Base-by-base conservation (phyloP, 2,113 vertebrate species). In the Holacanthus passer region DNA sequence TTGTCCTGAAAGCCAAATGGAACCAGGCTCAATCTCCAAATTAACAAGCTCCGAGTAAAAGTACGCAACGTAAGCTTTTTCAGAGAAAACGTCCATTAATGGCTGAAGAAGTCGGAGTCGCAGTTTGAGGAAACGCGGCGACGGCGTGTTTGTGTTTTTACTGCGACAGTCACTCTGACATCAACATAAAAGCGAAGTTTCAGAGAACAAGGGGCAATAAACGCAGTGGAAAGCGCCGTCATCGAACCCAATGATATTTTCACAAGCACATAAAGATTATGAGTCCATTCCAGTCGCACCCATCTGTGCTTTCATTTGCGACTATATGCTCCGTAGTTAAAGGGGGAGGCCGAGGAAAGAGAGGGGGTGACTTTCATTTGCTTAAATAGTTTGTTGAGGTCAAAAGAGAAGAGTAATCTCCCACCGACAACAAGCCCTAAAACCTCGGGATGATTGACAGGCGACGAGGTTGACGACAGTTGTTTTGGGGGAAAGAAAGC, bases 231-330 rank as follows among this genome's bases (percentile, higher is more conserved):
- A 94, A 93, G 94, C 95, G 91, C 68, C 86, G 94, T 94, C 93
- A 92, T 95, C 87, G 92, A 96, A 95, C 95, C 81, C 91, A 84
- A 87, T 94, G 94, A 95, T 94, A 94, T 90, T 96, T 96, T 95
- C 95, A 96, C 90, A 94, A 95, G 95, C 93, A 31, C 89, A 91
- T 96, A 96, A 95, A 95, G 94, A 95, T 94, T 93, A 88, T 88
- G 92, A 85, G 84, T 91, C 70, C 84, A 77, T 91, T 89, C 76
- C 87, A 69, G 77, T 73, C 20, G 79, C 91, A 86, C 89, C 93
- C 96, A 94, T 93, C 92, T 94, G 92, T 87, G 92, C 90, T 85
- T 91, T 84, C 81, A 89, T 85, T 87, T 69, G 77, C 29, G 12
- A 39, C 76, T 79, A 62, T 77, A 65, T 68, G 86, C 85, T 67